A percentile compares a stretch with the other conserved stretches of the same genome.
Conservation (phyloP, 1,140 invertebrate species). For the Tribolium madens region DNA sequence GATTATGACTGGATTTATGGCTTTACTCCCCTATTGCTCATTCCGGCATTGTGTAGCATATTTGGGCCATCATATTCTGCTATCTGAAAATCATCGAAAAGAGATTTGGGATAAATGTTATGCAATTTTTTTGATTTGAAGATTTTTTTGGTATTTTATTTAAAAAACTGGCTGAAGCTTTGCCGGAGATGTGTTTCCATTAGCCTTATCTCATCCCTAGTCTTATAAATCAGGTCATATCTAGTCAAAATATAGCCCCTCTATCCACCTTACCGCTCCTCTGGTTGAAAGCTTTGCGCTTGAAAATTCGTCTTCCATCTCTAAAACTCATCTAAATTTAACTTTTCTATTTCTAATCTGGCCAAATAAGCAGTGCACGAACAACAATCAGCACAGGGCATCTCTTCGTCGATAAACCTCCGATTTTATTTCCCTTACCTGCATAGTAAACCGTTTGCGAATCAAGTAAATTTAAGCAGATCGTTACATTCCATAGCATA, state of each 20-base stretch:
- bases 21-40: neutral
- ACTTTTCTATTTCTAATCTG: neutral
- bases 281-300: too few species aligned
- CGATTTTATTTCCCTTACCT: conserved; percentile 14
- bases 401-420: conserved; percentile 3
- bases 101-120: too few species aligned
- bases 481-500: conserved; percentile 41
- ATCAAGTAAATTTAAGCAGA: conserved; percentile 28
- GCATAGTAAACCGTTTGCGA: conserved; percentile 21
- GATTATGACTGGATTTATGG: conserved; percentile 12
- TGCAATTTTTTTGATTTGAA: too few species aligned
- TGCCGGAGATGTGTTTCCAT: neutral
- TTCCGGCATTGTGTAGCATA: neutral
- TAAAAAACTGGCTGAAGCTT: too few species aligned
- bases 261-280: too few species aligned
- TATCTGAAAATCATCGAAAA: neutral
- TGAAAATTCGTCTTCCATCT: too few species aligned
- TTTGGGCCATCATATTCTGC: too few species aligned
- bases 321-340: neutral
- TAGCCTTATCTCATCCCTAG: neutral
- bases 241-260: too few species aligned
- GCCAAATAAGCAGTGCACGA: neutral
- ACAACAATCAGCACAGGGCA: neutral
- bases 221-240: neutral
- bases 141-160: too few species aligned